Percentiles rank a stretch among this genome's conserved stretches.
Evolutionary conservation across 2,113 vertebrate species (phyloP).

Genomic region (Camelus dromedarius): DNA sequence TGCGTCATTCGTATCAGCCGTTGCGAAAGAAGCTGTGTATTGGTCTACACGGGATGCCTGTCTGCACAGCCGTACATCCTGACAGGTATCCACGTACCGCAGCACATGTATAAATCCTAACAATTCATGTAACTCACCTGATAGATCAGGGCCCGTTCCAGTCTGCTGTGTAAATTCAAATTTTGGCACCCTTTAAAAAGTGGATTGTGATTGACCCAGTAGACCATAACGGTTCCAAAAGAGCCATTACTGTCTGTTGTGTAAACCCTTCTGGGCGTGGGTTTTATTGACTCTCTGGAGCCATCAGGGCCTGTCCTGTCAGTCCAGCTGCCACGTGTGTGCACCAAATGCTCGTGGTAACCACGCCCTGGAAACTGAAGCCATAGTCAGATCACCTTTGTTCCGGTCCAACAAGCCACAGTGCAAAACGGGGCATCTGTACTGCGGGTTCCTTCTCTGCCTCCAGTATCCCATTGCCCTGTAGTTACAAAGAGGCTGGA

Average conservation of each 20-base stretch:
- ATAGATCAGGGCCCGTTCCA: conserved; percentile 81
- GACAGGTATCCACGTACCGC: not conserved
- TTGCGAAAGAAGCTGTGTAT: rapidly evolving
- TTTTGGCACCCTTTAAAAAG: conserved; percentile 88
- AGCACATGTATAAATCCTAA: conserved; percentile 59
- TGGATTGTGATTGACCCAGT: conserved; percentile 87
- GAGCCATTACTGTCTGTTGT: conserved; percentile 86
- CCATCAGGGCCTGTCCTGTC: conserved; percentile 83
- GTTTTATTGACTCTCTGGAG: conserved; percentile 85
- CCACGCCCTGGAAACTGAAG: not conserved
- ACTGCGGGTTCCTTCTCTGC: not conserved
- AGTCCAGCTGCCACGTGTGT: conserved; percentile 56
- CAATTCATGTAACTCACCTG: conserved; percentile 82
- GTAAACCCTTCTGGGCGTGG: conserved; percentile 82
- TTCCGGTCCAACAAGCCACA: not conserved
- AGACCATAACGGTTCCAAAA: conserved; percentile 87
- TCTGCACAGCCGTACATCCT: conserved; percentile 38
- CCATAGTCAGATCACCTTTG: not conserved
- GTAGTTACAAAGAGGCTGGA: not conserved
- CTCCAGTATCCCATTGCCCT: conserved; percentile 55
- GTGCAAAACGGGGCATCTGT: conserved; percentile 6
- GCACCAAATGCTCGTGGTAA: conserved; percentile 68
- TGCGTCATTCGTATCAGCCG: not conserved
- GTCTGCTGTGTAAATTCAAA: conserved; percentile 85
- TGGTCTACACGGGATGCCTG: rapidly evolving